phyloP scores from a whole-genome alignment of 2,113 vertebrate genomes.

The Ibidorhyncha struthersii region DNA sequence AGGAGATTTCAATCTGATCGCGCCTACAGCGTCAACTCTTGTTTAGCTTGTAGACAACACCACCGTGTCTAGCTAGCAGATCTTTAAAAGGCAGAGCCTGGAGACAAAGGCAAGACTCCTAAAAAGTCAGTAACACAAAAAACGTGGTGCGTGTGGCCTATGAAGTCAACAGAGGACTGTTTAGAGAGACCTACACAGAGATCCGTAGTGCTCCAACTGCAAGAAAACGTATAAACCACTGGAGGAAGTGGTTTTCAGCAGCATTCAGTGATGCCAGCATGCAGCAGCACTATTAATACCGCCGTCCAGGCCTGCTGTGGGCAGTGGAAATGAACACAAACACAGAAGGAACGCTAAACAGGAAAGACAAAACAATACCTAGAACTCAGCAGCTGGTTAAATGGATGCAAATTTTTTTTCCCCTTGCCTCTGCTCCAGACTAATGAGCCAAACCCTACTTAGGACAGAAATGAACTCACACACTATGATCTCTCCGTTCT shows the following conservation, averaged over 20 bases:
- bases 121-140: not conserved
- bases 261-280: not conserved
- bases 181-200: not conserved
- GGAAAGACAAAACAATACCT: slow-evolving; percentile 15
- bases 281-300: not conserved
- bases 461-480: not conserved
- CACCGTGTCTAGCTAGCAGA: not conserved
- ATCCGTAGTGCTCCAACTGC: not conserved
- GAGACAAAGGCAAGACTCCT: not conserved
- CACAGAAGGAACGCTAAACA: not conserved
- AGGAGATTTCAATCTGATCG: not conserved
- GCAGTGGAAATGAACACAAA: not conserved
- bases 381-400: not conserved
- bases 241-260: not conserved
- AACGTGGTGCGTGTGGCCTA: not conserved
- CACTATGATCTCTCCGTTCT: not conserved
- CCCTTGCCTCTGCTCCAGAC: not conserved
- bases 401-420: not conserved
- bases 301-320: not conserved
- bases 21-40: not conserved
- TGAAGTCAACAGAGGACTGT: not conserved
- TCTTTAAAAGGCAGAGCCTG: not conserved
- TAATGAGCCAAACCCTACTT: not conserved
- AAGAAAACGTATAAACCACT: not conserved
- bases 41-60: not conserved